Evolutionary conservation across 2,113 vertebrate genomes (phyloP), one percentile per base, ranked within the genome.

Genomic region (Lophochroa leadbeateri): DNA sequence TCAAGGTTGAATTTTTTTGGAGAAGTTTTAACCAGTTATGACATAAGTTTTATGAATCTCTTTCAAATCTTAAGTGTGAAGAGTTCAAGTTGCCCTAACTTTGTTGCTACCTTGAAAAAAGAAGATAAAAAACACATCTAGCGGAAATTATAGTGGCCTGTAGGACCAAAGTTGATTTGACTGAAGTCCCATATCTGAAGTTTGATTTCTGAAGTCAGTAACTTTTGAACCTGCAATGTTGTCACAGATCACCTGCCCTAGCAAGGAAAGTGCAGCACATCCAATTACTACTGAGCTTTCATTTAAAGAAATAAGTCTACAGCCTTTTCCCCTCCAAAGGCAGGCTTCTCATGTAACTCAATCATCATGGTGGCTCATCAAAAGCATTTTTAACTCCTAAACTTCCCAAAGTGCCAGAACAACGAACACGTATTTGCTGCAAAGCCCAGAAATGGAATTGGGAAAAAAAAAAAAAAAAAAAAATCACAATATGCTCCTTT

Each of bases 261-360:
- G 92, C 90, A 92, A 92, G 88, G 68, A 39, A 88, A 93, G 94
- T 61, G 95, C 88, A 95, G 65, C 86, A 96, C 91, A 93, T 87
- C 88, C 91, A 96, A 96, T 93, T 96, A 96, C 68, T 85, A 47
- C 77, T 25, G 37, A 93, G 70, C 94, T 96, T 96, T 95, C 95
- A 84, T 96, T 89, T 95, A 92, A 91, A 94, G 86, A 82, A 90
- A 13, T 25, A 37, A 37, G 31, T 60, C 80, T 81, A 31, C 74
- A 94, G 72, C 57, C 44, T 84, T 76, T 90, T 78, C 61, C 69
- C 29, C 83, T 88, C 90, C 65, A 76, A 92, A 93, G 77, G 58
- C 39, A 68, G 49, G 47, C 44, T 93, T 67, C 67, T 67, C 39
- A 16, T 15, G 23, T 70, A 88, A 80, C 67, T 91, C 53, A 1